Base-by-base conservation (phyloP, 2,113 vertebrate species). In the Boleophthalmus pectinirostris region DNA sequence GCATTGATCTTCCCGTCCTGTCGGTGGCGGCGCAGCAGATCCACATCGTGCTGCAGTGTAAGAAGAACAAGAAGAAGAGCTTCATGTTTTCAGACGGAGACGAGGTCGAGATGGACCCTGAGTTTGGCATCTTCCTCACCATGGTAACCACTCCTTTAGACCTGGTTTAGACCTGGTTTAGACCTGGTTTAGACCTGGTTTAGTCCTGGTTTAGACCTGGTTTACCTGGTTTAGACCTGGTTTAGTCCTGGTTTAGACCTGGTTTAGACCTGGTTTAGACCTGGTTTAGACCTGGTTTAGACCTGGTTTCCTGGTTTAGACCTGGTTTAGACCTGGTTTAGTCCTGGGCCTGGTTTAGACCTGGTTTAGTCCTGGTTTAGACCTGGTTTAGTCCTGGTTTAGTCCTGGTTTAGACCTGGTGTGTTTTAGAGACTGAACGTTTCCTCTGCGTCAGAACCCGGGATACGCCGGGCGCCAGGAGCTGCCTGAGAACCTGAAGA, bases 11-110 rank as follows among this genome's bases (percentile, higher is more conserved):
- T 72, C 95, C 95, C 2, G 96, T 98, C 1, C 91, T 97, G 71
- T 98, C 96, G 0, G 96, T 97, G 45, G 96, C 95, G 0, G 96
- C 96, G 14, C 96, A 98, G 85, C 96, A 98, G 91, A 95, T 98
- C 88, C 95, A 93, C 86, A 94, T 97, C 57, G 93, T 98, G 72
- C 92, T 98, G 83, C 94, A 94, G 85, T 94, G 94, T 65, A 96
- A 95, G 83, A 98, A 96, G 92, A 94, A 95, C 85, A 95, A 94
- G 70, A 96, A 94, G 83, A 90, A 90, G 0, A 92, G 94, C 53
- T 97, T 98, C 45, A 84, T 96, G 88, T 98, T 97, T 89, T 96
- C 95, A 5, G 96, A 98, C 71, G 96, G 96, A 70, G 96, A 98
- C 68, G 68, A 88, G 58, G 95, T 97, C 20, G 91, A 96, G 85